Evolutionary conservation across 2,888 invertebrate genomes (phyloP), one percentile per base, ranked within the genome.

Genomic region (Coelinius sp.): DNA sequence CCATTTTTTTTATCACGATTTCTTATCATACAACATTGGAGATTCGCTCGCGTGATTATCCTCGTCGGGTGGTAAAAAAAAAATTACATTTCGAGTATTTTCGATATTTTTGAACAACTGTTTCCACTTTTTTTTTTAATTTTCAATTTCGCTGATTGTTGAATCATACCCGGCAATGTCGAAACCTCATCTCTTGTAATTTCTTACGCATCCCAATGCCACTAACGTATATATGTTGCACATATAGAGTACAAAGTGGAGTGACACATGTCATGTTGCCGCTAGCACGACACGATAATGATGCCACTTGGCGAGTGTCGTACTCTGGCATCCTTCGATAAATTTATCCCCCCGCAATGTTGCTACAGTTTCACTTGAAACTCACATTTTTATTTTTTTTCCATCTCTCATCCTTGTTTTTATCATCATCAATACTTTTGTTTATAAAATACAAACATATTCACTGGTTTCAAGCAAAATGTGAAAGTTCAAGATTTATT

Each of bases 401-500:
- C 31, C 59, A 25, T 35, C n/a, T 17, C 53, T 44, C 38, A 41
- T 59, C 35, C 63, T 65, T 44, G 53, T 46, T 64, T 63, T 68
- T 63, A 68, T 53, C 53, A 27, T 67, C 68, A 64, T 64, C 35
- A 59, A 38, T 67, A 66, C 20, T 44, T 62, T 44, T 12, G 27
- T 35, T 64, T 52, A 14, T 5, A 35, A 59, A 59, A 59, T 20
- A 31, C 59, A 59, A 59, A 25, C 53, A 56, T 63, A 38, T 56
- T 68, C 59, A 35, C 49, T 31, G 31, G 46, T 20, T 52, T 38
- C 31, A 31, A 25, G 14, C 35, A 22, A 59, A 68, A 68, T 76
- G 76, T 75, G 77, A 78, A 78, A 78, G 78, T 78, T 66, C 69
- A 69, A 73, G 70, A 78, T 76, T 78, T 78, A 78, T 76, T 59